phyloP scores from a whole-genome alignment of 2,113 vertebrate species.

The Morphnarchus princeps region DNA sequence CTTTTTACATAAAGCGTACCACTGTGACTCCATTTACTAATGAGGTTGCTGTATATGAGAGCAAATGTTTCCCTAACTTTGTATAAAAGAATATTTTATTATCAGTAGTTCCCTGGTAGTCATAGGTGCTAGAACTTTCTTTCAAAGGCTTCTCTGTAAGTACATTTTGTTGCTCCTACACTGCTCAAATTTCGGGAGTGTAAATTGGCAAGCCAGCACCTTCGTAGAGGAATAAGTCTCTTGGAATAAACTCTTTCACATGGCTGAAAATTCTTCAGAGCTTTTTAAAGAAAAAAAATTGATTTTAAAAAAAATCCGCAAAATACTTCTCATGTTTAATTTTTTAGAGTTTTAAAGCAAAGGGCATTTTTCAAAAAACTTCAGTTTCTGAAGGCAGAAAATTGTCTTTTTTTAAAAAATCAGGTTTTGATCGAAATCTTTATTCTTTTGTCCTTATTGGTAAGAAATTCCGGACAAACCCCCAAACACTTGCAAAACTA shows the following conservation, averaged over 20 bases:
- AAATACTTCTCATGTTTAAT: neutral
- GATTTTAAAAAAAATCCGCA: neutral
- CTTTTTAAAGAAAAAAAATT: neutral
- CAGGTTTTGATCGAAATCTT: neutral
- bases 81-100: neutral
- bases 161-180: neutral
- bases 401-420: rapidly evolving
- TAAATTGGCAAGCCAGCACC: neutral
- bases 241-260: neutral
- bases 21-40: neutral
- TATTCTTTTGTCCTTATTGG: neutral
- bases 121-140: neutral
- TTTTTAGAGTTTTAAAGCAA: neutral
- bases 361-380: neutral
- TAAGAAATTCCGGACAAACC: neutral
- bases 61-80: neutral
- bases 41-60: neutral
- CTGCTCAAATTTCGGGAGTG: neutral
- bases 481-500: neutral
- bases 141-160: neutral
- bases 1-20: neutral
- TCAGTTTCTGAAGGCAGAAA: neutral
- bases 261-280: neutral
- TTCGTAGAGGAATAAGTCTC: neutral
- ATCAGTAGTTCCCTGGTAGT: neutral